Evolutionary conservation across 2,113 vertebrate species (phyloP), one percentile per base, ranked within the genome.

Genomic region (Callopanchax toddi): DNA sequence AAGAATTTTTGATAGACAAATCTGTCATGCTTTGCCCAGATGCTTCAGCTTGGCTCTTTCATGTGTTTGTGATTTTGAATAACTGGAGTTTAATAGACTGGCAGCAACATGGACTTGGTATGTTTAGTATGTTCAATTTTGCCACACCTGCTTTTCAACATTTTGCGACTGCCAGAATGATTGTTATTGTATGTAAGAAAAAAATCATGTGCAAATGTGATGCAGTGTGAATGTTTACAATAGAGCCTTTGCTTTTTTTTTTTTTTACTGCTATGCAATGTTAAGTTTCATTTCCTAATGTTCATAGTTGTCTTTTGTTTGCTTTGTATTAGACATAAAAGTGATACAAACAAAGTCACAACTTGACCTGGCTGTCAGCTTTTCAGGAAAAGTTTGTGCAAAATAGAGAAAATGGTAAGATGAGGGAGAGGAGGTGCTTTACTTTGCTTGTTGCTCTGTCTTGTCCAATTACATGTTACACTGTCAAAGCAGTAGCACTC

Each of bases 401-500:
- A 59, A 78, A 8, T 43, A 44, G 26, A 59, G 73, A 56, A 63
- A 51, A 16, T 34, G 18, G 51, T 17, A 13, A 22, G 54, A 55
- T 11, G 29, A 46, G 36, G 23, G 59, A 37, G 13, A 63, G 64
- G 67, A n/a, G 54, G 76, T 57, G 59, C 70, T 79, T 79, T 65
- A 15, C 64, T 56, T 61, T 64, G 65, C 67, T 73, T 80, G 82
- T 87, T 84, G 60, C 59, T 78, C 71, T 84, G 84, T 89, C 89
- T 84, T 59, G 58, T 86, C 76, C 81, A 89, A 90, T 90, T 89
- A 88, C 55, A 71, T 87, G 84, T 86, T 72, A 76, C 46, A 32
- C 59, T 44, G 76, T 84, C 82, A 79, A 73, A 71, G 74, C 60
- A 71, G 76, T 74, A 82, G 79, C 44, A 4, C 69, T 87, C 78